Percentiles rank a stretch among this genome's conserved stretches.
These are phyloP conservation scores for Rhopalosiphum nymphaeae DNA, from an alignment of 2,888 invertebrate genomes.

Conservation along the genomic window DNA sequence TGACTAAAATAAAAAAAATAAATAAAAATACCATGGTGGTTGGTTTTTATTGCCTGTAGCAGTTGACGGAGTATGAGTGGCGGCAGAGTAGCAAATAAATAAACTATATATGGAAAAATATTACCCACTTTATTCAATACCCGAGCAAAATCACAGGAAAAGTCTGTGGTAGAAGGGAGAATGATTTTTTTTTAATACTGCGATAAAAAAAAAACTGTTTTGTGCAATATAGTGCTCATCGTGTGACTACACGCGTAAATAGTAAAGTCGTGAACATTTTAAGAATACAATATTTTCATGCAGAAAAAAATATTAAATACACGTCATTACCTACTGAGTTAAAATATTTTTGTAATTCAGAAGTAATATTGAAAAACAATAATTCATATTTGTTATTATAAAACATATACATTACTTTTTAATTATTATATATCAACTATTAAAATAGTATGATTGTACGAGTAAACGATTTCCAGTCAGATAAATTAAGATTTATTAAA, in stretches of 20 bases:
- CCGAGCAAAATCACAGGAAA: constrained; percentile 46
- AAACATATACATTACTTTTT: not conserved
- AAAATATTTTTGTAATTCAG: not conserved
- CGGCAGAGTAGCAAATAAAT: constrained; percentile 54
- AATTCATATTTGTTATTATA: not conserved
- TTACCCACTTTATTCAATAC: constrained; percentile 65
- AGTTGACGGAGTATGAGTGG: not conserved
- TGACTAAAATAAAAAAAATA: constrained; percentile 42
- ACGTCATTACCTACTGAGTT: not conserved
- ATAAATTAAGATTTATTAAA: not conserved
- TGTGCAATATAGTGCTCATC: not conserved
- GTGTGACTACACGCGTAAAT: not conserved
- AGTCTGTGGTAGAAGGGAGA: not conserved
- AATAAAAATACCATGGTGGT: constrained; percentile 52
- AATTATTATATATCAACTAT: not conserved
- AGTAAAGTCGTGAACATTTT: not conserved
- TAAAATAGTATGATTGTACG: not conserved
- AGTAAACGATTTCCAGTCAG: not conserved
- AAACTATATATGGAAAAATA: constrained; percentile 60
- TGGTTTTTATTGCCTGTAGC: constrained; percentile 58
- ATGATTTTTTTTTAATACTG: constrained; percentile 54
- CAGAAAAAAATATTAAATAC: not conserved
- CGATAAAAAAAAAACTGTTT: constrained; percentile 39
- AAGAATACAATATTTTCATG: not conserved
- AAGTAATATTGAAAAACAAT: not conserved